phyloP scores from a whole-genome alignment of 2,888 invertebrate genomes.

The Synanthedon formicaeformis region DNA sequence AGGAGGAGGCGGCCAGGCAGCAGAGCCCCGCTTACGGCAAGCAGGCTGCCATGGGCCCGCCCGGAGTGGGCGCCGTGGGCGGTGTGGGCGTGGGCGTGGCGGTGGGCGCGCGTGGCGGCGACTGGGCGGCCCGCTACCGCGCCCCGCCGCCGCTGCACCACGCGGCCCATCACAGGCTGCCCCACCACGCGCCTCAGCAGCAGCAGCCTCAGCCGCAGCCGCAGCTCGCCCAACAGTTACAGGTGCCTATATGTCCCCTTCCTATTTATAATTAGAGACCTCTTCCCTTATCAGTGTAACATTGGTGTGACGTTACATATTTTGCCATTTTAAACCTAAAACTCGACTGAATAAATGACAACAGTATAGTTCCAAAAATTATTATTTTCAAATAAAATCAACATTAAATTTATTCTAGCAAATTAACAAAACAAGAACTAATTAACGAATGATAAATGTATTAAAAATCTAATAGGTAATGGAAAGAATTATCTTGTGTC shows the following conservation, averaged over 20 bases:
- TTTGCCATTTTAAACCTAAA: too few species aligned
- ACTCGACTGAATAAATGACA: too few species aligned
- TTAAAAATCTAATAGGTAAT: too few species aligned
- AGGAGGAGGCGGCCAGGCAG: slow-evolving; percentile 92
- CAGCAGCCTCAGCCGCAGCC: slow-evolving; percentile 68
- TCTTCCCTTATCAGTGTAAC: too few species aligned
- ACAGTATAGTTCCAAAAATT: too few species aligned
- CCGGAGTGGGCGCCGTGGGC: slow-evolving; percentile 15
- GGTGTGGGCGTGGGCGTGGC: slow-evolving; percentile 12
- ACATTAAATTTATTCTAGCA: too few species aligned
- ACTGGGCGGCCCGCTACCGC: slow-evolving; percentile 33
- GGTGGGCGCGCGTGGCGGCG: slow-evolving; percentile 32
- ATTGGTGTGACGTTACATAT: too few species aligned
- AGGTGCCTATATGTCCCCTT: slow-evolving; percentile 22
- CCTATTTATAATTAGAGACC: too few species aligned
- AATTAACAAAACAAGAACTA: too few species aligned
- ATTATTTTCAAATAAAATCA: too few species aligned
- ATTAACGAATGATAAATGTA: too few species aligned
- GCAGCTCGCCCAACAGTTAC: slow-evolving; percentile 85
- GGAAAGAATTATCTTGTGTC: too few species aligned
- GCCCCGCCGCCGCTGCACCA: slow-evolving; percentile 37
- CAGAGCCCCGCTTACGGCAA: slow-evolving; percentile 89
- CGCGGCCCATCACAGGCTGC: slow-evolving; percentile 39
- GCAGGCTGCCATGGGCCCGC: slow-evolving; percentile 65
- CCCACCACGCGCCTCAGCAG: slow-evolving; percentile 23